Percentiles rank a stretch among this genome's conserved stretches.
Conservation (phyloP, 2,797 vertebrate genomes). For the Caiman crocodilus region DNA sequence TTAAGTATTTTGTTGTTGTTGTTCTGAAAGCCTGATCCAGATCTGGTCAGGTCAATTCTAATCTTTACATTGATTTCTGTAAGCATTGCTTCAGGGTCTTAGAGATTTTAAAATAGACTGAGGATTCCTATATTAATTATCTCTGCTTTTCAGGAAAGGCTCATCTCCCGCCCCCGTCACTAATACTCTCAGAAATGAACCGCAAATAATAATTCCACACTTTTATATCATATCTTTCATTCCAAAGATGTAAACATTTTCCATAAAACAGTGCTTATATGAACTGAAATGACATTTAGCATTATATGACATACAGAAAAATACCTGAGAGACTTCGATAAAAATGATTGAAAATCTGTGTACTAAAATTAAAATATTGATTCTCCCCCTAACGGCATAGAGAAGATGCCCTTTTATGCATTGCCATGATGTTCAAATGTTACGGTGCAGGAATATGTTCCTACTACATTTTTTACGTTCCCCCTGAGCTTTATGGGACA, state of each 20-base stretch:
- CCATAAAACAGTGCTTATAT: slow-evolving; percentile 13
- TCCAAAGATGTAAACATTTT: not conserved
- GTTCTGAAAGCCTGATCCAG: not conserved
- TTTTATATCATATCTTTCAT: slow-evolving; percentile 7
- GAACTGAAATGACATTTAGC: slow-evolving; percentile 14
- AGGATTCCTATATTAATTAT: slow-evolving; percentile 38
- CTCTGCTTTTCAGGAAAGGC: slow-evolving; percentile 27
- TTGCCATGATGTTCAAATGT: not conserved
- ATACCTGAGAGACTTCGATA: not conserved
- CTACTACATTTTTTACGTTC: not conserved
- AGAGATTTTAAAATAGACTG: slow-evolving; percentile 27
- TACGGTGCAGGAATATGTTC: not conserved
- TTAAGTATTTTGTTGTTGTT: not conserved
- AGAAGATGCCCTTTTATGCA: not conserved
- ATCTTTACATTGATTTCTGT: slow-evolving; percentile 34
- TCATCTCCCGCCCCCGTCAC: not conserved
- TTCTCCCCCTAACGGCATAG: slow-evolving; percentile 29
- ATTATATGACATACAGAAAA: not conserved
- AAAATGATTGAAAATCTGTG: slow-evolving; percentile 21
- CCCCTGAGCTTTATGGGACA: not conserved
- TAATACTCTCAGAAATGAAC: slow-evolving; percentile 8
- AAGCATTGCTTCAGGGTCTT: slow-evolving; percentile 18
- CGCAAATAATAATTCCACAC: slow-evolving; percentile 21
- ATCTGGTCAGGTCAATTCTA: slow-evolving; percentile 18
- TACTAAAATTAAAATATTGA: slow-evolving; percentile 21